phyloP scores from a whole-genome alignment of 2,797 vertebrate species.

The Chelon labrosus region DNA sequence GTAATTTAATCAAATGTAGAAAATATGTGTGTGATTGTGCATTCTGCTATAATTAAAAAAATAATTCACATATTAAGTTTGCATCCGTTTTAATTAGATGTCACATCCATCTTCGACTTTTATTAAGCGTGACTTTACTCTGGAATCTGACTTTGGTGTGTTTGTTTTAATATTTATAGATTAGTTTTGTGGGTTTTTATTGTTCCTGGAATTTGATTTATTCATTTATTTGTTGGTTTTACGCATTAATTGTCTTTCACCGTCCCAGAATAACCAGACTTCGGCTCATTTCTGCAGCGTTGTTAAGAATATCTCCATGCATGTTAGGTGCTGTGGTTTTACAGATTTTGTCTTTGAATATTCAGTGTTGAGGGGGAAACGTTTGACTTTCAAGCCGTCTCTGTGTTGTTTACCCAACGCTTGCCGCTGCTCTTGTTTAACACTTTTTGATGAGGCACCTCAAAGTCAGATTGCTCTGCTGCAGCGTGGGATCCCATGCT shows the following conservation, averaged over 20 bases:
- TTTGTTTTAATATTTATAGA: neutral
- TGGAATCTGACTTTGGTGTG: neutral
- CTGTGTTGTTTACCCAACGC: neutral
- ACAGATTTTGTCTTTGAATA: conserved; percentile 32
- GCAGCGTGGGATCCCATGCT: conserved; percentile 7
- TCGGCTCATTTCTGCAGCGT: conserved; percentile 3
- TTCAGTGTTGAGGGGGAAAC: neutral
- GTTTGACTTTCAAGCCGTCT: neutral
- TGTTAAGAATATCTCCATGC: conserved; percentile 45
- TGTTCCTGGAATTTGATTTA: neutral
- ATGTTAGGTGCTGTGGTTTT: conserved; percentile 29
- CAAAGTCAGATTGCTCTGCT: conserved; percentile 29
- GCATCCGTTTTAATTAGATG: conserved; percentile 4
- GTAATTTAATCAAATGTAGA: conserved; percentile 6
- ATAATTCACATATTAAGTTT: neutral
- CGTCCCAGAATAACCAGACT: neutral
- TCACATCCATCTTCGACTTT: conserved; percentile 4
- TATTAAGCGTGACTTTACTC: neutral
- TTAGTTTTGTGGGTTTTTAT: neutral
- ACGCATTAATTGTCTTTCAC: neutral
- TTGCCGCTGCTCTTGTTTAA: conserved; percentile 9
- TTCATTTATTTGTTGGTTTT: neutral
- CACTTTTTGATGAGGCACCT: conserved; percentile 26
- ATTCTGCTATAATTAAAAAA: conserved; percentile 28
- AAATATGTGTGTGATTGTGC: conserved; percentile 7